Percentiles rank a stretch among this genome's conserved stretches.
Evolutionary conservation across 2,113 vertebrate species (phyloP).

Genomic region (Stegostoma tigrinum): DNA sequence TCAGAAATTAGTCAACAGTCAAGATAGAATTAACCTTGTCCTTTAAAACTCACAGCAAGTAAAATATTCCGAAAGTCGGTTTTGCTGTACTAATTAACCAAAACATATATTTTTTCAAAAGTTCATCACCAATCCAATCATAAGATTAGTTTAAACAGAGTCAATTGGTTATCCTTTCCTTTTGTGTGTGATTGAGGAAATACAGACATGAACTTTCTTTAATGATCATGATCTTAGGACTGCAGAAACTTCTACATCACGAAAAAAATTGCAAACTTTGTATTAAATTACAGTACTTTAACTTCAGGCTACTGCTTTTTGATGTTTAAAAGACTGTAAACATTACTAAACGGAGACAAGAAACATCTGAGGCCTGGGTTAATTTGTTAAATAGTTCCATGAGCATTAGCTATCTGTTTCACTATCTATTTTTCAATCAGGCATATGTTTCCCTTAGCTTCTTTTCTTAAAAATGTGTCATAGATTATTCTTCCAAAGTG

Average conservation of each 20-base stretch:
- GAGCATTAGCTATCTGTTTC: constrained; percentile 49
- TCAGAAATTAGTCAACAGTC: background rate
- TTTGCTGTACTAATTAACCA: background rate
- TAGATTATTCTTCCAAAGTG: no score
- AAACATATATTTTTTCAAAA: background rate
- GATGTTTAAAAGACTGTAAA: constrained; percentile 45
- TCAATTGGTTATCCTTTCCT: background rate
- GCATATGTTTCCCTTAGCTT: background rate
- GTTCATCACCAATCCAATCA: background rate
- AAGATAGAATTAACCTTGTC: background rate
- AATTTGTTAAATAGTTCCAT: constrained; percentile 49
- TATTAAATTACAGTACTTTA: constrained; percentile 44
- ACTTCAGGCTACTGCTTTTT: constrained; percentile 46
- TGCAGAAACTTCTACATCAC: constrained; percentile 63
- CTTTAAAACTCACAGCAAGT: background rate
- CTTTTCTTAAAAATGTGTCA: constrained; percentile 51
- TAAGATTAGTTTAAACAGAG: background rate
- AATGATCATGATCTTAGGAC: constrained; percentile 64
- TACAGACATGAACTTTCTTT: constrained; percentile 59
- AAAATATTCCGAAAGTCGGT: background rate
- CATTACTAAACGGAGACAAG: constrained; percentile 41
- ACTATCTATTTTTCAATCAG: constrained; percentile 52
- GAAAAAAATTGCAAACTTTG: constrained; percentile 52
- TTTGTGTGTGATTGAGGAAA: constrained; percentile 43
- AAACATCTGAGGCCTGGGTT: constrained; percentile 45